Evolutionary conservation across 64 coral and sea anemone genomes (phyloP).

Genomic region (Stichodactyla mertensii): DNA sequence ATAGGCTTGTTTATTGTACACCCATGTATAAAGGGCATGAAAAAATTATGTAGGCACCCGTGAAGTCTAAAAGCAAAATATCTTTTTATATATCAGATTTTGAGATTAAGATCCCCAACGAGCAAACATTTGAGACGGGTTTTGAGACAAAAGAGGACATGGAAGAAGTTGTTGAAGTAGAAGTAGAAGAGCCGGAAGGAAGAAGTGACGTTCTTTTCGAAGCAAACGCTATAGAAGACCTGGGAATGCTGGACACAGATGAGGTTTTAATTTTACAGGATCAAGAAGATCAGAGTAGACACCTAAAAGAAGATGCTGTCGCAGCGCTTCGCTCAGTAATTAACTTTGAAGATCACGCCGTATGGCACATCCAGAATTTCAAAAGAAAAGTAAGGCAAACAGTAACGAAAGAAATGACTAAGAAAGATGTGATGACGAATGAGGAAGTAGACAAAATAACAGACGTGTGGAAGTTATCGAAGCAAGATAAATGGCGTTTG

Average conservation of each 20-base stretch:
- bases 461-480: slow-evolving; percentile 26
- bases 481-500: slow-evolving; percentile 63
- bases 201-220: slow-evolving; percentile 51
- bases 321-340: not conserved
- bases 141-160: slow-evolving; percentile 7
- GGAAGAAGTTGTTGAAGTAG: slow-evolving; percentile 28
- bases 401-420: slow-evolving; percentile 34
- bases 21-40: too few species aligned
- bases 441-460: slow-evolving; percentile 35
- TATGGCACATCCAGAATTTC: slow-evolving; percentile 20
- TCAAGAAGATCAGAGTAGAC: not conserved
- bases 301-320: not conserved
- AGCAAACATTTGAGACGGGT: not conserved
- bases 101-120: not conserved
- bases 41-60: too few species aligned
- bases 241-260: slow-evolving; percentile 54
- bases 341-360: not conserved
- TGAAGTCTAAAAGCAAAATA: too few species aligned
- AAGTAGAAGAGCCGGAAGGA: not conserved
- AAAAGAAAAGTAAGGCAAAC: slow-evolving; percentile 29
- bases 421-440: slow-evolving; percentile 57
- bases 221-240: slow-evolving; percentile 52
- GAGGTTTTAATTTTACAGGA: slow-evolving; percentile 15
- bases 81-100: not conserved
- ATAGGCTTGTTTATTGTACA: too few species aligned